Evolutionary conservation across 30 jellyfish, hydroid and myxozoan genomes (phyloP).

Genomic region (Hydra vulgaris): DNA sequence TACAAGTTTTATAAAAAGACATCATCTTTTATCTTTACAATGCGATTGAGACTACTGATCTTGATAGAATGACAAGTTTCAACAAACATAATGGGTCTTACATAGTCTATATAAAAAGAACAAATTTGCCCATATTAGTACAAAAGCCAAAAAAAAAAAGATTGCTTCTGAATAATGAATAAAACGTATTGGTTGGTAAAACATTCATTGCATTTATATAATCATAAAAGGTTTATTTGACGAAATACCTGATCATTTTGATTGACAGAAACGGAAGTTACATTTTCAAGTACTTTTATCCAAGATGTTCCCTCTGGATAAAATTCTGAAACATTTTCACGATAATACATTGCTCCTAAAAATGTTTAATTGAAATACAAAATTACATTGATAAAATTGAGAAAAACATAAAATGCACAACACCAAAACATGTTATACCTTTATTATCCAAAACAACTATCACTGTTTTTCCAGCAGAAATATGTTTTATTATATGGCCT

Average conservation of each 20-base stretch:
- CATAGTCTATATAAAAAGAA: too few species aligned
- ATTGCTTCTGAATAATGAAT: not conserved
- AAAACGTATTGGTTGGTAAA: not conserved
- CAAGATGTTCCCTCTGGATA: constrained; percentile 95
- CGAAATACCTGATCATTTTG: constrained; percentile 51
- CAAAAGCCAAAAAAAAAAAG: too few species aligned
- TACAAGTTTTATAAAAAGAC: too few species aligned
- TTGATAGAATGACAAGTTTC: too few species aligned
- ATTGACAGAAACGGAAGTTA: constrained; percentile 51
- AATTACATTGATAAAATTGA: not conserved
- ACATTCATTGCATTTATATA: not conserved
- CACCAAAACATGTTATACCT: constrained; percentile 26
- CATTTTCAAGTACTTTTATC: constrained; percentile 38
- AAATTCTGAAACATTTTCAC: constrained; percentile 46
- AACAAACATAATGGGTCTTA: too few species aligned
- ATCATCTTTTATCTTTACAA: too few species aligned
- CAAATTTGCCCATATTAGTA: too few species aligned
- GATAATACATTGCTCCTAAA: constrained; percentile 47
- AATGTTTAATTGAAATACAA: not conserved
- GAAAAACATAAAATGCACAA: not conserved
- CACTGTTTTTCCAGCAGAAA: constrained; percentile 52
- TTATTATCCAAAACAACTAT: constrained; percentile 58
- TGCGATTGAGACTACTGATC: too few species aligned
- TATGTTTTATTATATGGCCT: constrained; percentile 29
- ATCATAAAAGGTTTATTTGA: too few species aligned